Conservation (phyloP, 2,113 vertebrate species). For the Miniopterus natalensis region DNA sequence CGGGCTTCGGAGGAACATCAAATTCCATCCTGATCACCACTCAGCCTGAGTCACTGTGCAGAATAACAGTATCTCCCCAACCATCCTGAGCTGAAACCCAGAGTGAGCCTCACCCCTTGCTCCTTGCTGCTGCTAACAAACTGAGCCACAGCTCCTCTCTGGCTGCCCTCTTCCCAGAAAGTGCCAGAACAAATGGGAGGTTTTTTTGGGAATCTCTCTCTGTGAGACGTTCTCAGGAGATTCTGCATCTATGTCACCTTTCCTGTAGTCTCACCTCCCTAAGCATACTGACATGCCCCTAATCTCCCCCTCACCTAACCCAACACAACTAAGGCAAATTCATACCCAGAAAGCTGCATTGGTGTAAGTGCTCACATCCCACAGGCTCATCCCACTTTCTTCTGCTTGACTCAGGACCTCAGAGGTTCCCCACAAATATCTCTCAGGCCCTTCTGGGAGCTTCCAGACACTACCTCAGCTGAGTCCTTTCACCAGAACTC, state of each 20-base stretch:
- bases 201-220: neutral
- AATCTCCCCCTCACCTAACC: neutral
- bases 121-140: neutral
- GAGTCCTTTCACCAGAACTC: too few relatives aligned
- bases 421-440: neutral
- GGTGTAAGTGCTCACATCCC: rapidly evolving
- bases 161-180: neutral
- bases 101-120: rapidly evolving
- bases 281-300: rapidly evolving
- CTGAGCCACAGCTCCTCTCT: neutral
- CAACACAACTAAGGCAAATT: neutral
- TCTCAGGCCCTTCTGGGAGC: neutral
- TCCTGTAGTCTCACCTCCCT: too few relatives aligned
- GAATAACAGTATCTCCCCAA: neutral
- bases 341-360: rapidly evolving
- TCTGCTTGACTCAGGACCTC: neutral
- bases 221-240: rapidly evolving
- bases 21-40: neutral
- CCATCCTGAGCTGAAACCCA: neutral
- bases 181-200: neutral
- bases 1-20: neutral
- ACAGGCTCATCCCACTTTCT: neutral
- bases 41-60: neutral
- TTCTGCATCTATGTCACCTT: neutral
- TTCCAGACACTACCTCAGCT: neutral